Evolutionary conservation across 2,797 vertebrate species (phyloP).

Genomic region (Borostomias antarcticus): DNA sequence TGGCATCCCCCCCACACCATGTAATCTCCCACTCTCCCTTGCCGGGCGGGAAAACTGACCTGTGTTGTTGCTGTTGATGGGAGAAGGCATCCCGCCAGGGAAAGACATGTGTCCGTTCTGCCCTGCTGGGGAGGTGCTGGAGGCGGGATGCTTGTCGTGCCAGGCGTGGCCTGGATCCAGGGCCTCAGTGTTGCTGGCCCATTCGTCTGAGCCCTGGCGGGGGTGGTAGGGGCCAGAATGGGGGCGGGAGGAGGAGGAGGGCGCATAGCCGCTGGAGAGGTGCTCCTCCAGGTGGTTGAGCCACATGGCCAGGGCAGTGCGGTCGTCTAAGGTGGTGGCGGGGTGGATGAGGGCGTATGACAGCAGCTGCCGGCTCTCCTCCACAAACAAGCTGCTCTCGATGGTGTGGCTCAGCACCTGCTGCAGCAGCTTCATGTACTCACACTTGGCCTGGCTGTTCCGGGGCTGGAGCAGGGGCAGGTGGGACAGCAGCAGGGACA

Average conservation of each 20-base stretch:
- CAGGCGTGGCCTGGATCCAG: slow-evolving; percentile 82
- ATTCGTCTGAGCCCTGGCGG: slow-evolving; percentile 89
- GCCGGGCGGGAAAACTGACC: slow-evolving; percentile 61
- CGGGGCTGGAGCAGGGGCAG: slow-evolving; percentile 92
- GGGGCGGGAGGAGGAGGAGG: slow-evolving; percentile 70
- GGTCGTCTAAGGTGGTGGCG: slow-evolving; percentile 93
- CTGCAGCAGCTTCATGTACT: slow-evolving; percentile 96
- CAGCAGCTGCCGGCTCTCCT: slow-evolving; percentile 93
- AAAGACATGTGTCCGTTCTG: slow-evolving; percentile 91
- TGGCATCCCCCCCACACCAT: background rate
- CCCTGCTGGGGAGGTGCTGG: slow-evolving; percentile 77
- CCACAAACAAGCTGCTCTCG: slow-evolving; percentile 93
- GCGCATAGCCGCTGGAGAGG: slow-evolving; percentile 80
- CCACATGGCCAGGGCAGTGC: slow-evolving; percentile 93
- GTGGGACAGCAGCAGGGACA: slow-evolving; percentile 90
- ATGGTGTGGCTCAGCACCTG: slow-evolving; percentile 93
- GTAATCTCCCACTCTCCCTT: background rate
- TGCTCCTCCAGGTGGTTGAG: slow-evolving; percentile 94
- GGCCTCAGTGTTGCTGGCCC: slow-evolving; percentile 82
- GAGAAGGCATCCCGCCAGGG: slow-evolving; percentile 83
- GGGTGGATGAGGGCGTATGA: slow-evolving; percentile 98
- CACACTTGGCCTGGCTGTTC: slow-evolving; percentile 91
- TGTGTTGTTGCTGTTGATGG: slow-evolving; percentile 84
- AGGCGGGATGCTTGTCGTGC: slow-evolving; percentile 83
- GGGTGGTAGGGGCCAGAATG: slow-evolving; percentile 81